A percentile compares a stretch with the other conserved stretches of the same genome.
These are phyloP conservation scores for Apamea sordens DNA, from an alignment of 2,888 invertebrate species.

Conservation along the genomic window DNA sequence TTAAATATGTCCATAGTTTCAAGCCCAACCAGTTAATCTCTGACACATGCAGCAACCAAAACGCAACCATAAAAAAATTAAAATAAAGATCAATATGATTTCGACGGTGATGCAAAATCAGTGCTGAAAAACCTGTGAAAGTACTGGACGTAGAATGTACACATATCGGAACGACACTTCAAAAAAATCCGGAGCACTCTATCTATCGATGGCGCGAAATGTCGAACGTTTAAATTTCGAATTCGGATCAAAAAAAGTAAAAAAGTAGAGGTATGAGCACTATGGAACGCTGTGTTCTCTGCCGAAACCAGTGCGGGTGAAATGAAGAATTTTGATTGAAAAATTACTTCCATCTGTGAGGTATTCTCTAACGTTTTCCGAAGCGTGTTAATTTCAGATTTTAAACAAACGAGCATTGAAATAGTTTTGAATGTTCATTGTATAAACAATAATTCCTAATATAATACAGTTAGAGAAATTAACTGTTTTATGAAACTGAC, in stretches of 20 bases:
- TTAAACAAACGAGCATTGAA: background rate
- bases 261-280: conserved; percentile 5
- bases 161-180: background rate
- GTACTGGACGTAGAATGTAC: background rate
- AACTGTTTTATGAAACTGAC: background rate
- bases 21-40: background rate
- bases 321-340: background rate
- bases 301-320: background rate
- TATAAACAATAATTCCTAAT: background rate
- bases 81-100: background rate
- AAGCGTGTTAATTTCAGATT: background rate
- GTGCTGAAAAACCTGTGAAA: background rate
- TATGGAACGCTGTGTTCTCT: background rate
- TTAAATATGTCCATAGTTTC: background rate
- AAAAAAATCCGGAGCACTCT: background rate
- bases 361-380: too few species aligned
- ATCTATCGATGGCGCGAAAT: background rate
- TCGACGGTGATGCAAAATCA: background rate
- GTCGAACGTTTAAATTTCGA: background rate
- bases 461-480: background rate
- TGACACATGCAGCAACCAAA: background rate
- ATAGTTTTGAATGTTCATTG: background rate
- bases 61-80: background rate
- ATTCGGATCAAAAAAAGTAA: conserved; percentile 7
- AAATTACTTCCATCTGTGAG: background rate